These are phyloP conservation scores for Orchestes rusci DNA, from an alignment of 2,888 invertebrate genomes.

Conservation along the genomic window DNA sequence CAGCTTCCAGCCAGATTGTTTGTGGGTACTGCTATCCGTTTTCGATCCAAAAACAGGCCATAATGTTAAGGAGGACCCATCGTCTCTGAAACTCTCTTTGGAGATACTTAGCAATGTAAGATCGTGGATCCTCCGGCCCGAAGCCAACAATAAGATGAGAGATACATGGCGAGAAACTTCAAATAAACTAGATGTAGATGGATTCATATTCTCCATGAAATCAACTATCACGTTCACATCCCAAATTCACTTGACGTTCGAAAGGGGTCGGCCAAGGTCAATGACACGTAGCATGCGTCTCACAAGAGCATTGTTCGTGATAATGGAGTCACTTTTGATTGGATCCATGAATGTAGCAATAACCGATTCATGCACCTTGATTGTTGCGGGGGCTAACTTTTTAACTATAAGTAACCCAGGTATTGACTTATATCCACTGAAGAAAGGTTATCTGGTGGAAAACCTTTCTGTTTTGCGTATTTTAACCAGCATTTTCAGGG, in stretches of 20 bases:
- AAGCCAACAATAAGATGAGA: too few species aligned
- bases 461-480: too few species aligned
- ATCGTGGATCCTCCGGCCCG: too few species aligned
- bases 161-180: too few species aligned
- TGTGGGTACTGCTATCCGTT: too few species aligned
- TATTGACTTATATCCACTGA: constrained; percentile 11
- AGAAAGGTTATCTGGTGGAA: constrained; percentile 1
- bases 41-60: too few species aligned
- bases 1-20: constrained; percentile 22
- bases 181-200: too few species aligned
- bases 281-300: constrained; percentile 25
- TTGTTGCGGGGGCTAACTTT: constrained; percentile 12
- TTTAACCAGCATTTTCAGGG: too few species aligned
- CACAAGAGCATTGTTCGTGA: constrained; percentile 11
- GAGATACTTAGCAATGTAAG: too few species aligned
- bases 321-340: constrained; percentile 5
- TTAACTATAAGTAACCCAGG: constrained; percentile 8
- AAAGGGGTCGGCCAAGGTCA: constrained; percentile 8
- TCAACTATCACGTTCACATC: constrained; percentile 9
- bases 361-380: constrained; percentile 15
- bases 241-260: constrained; percentile 11
- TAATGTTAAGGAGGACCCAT: too few species aligned
- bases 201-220: constrained; percentile 13
- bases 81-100: too few species aligned
- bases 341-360: constrained; percentile 14